Evolutionary conservation across 2,797 vertebrate genomes (phyloP), one percentile per base, ranked within the genome.

Genomic region (Takifugu ocellatus): DNA sequence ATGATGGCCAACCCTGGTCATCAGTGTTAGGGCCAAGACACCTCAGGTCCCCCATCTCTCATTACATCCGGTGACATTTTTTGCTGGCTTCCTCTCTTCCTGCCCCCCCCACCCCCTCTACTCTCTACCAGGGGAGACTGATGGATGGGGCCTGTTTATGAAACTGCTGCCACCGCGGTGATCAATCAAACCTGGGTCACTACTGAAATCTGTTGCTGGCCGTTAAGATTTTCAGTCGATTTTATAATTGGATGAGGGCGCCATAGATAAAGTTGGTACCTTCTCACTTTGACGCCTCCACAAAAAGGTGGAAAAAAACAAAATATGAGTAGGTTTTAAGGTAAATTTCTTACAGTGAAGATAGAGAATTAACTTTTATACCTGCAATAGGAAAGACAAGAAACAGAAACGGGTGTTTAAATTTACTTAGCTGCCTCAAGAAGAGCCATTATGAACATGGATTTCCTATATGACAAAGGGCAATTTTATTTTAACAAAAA

Each of bases 71-170:
- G 74, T 90, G 87, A 88, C 89, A 90, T 89, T 89, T 89, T 71
- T 24, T 56, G 72, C 81, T 68, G 63, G 66, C 80, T 65, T 79
- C 72, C 60, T 62, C 66, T 65, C 66, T 58, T 64, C 48, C 8
- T 29, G 21, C 21, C 21, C 21, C 11, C 11, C 36, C 54, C n/a
- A n/a, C n/a, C n/a, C n/a, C 61, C 64, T 61, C 66, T 78, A 68
- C 67, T 65, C 65, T 66, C 66, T 83, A 85, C 83, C 84, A 61
- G 70, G 78, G 88, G 87, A 89, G 78, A 67, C 83, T 92, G 90
- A 92, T 92, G 88, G 90, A 91, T 92, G 81, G 75, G 74, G 58
- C 63, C 78, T 70, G 81, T 88, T 91, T 90, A 92, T 91, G 89
- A 89, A 91, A 90, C 90, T 68, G 82, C 89, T 87, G 88, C 86